These are phyloP conservation scores for Pyxicephalus adspersus DNA, from an alignment of 2,113 vertebrate species.

Conservation along the genomic window DNA sequence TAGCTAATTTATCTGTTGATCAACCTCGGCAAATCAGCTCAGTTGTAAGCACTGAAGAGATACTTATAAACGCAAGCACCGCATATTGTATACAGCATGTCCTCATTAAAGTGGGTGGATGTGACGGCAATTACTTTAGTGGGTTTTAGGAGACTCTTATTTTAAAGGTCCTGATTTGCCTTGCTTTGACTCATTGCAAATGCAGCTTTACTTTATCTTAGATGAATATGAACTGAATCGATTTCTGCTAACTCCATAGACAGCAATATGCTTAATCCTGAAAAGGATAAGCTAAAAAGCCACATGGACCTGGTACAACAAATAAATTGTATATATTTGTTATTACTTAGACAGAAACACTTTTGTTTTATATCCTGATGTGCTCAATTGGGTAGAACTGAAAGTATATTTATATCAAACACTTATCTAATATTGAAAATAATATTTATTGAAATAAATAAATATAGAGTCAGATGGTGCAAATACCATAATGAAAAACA, in stretches of 20 bases:
- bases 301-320: too few species aligned
- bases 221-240: not conserved
- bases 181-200: not conserved
- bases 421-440: too few species aligned
- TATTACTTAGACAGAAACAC: too few species aligned
- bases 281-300: too few species aligned
- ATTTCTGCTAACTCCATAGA: not conserved
- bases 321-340: too few species aligned
- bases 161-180: not conserved
- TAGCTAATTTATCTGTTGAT: not conserved
- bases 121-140: slow-evolving; percentile 16
- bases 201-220: not conserved
- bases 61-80: slow-evolving; percentile 5
- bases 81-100: slow-evolving; percentile 11
- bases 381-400: too few species aligned
- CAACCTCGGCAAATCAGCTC: not conserved
- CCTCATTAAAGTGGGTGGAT: not conserved
- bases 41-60: slow-evolving; percentile 1
- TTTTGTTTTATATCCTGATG: too few species aligned
- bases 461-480: too few species aligned
- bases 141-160: not conserved
- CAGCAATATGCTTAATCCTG: not conserved
- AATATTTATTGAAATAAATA: too few species aligned
- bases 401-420: too few species aligned
- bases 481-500: too few species aligned